Evolutionary conservation across 2,888 invertebrate species (phyloP).

Genomic region (Drosophila tanythrix): DNA sequence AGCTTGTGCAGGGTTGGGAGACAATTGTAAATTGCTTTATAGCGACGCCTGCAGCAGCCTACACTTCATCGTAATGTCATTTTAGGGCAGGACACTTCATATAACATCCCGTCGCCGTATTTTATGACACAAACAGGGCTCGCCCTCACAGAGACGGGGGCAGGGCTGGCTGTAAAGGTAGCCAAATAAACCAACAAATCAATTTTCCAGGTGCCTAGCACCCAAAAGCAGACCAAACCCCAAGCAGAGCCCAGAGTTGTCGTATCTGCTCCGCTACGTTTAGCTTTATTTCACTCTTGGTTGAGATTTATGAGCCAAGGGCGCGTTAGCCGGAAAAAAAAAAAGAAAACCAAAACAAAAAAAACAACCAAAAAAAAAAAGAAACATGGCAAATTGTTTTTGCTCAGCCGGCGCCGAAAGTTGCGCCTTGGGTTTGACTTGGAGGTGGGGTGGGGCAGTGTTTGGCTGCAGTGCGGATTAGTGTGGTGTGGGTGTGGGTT

Average conservation of each 20-base stretch:
- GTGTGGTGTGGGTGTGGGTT: neutral
- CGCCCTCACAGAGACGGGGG: conserved; percentile 12
- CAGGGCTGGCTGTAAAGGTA: conserved; percentile 21
- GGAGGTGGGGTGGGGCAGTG: neutral
- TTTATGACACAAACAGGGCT: conserved; percentile 79
- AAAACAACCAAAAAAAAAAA: conserved; percentile 1
- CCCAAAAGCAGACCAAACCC: conserved; percentile 26
- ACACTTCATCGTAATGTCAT: conserved; percentile 80
- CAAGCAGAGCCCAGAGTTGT: conserved; percentile 16
- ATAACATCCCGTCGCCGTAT: conserved; percentile 70
- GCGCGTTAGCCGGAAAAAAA: conserved; percentile 75
- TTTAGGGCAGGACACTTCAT: conserved; percentile 72
- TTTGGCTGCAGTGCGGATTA: neutral
- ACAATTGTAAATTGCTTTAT: conserved; percentile 79
- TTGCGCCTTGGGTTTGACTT: conserved; percentile 50
- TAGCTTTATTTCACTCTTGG: conserved; percentile 80
- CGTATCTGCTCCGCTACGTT: conserved; percentile 65
- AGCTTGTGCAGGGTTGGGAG: no score
- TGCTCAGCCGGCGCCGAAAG: conserved; percentile 61
- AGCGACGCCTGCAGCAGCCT: conserved; percentile 50
- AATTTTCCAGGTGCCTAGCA: conserved; percentile 76
- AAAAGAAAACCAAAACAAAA: conserved; percentile 17
- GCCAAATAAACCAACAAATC: conserved; percentile 78
- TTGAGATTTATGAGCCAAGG: conserved; percentile 78
- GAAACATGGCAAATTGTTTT: conserved; percentile 70